These are phyloP conservation scores for Drosophila sordidula DNA, from an alignment of 2,888 invertebrate genomes.

Conservation along the genomic window DNA sequence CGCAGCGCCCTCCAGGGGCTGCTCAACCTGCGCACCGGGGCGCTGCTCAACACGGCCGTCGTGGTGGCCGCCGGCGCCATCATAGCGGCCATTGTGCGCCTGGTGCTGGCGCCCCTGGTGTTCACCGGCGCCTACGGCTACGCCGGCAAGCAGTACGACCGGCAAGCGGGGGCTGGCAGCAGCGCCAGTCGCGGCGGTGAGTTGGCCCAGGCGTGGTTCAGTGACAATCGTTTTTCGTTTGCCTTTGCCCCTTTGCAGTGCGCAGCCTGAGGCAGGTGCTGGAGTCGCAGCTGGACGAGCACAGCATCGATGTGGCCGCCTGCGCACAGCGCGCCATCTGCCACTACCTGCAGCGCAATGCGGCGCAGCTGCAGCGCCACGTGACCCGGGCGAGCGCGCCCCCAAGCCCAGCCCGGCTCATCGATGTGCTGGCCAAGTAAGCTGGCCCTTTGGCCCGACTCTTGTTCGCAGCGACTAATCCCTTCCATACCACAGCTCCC, in stretches of 20 bases:
- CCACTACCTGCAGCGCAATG: constrained; percentile 85
- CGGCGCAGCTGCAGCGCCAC: constrained; percentile 47
- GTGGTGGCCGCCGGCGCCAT: constrained; percentile 86
- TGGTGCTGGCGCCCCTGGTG: constrained; percentile 60
- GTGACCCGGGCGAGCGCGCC: constrained; percentile 29
- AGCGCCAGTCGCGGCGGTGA: constrained; percentile 40
- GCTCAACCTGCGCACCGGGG: constrained; percentile 87
- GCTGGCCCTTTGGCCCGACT: constrained; percentile 14
- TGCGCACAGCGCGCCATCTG: constrained; percentile 88
- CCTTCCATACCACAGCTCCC: constrained; percentile 61
- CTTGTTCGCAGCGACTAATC: neutral
- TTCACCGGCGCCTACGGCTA: constrained; percentile 29
- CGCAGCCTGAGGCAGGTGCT: constrained; percentile 80
- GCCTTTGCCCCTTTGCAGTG: constrained; percentile 49
- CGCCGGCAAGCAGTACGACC: constrained; percentile 23
- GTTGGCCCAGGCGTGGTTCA: too few species aligned
- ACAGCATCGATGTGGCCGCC: constrained; percentile 87
- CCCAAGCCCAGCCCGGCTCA: constrained; percentile 85
- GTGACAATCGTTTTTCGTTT: neutral
- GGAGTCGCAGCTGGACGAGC: constrained; percentile 86
- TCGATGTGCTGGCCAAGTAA: constrained; percentile 86
- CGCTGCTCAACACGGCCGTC: constrained; percentile 86
- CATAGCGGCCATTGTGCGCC: constrained; percentile 68
- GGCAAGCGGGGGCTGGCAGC: constrained; percentile 4
- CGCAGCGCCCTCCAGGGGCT: constrained; percentile 79